Evolutionary conservation across 2,888 invertebrate genomes (phyloP).

Genomic region (Acanthosoma haemorrhoidale): DNA sequence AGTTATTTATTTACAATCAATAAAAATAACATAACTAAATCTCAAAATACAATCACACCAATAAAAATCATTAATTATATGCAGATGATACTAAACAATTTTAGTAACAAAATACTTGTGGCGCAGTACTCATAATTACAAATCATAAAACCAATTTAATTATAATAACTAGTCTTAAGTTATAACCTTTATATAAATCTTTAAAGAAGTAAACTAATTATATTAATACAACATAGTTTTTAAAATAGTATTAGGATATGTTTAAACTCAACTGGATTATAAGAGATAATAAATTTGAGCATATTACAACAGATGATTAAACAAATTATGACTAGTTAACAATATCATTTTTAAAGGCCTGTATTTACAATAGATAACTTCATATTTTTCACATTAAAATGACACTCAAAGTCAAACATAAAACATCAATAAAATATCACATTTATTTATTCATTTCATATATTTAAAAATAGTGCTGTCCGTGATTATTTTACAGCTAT

Average conservation of each 20-base stretch:
- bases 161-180: slow-evolving; percentile 6
- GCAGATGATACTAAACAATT: not conserved
- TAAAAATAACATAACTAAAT: not conserved
- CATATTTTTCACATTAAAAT: not conserved
- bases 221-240: not conserved
- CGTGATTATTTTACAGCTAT: not conserved
- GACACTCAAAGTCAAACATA: too few species aligned
- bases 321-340: slow-evolving; percentile 20
- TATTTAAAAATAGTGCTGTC: not conserved
- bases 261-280: not conserved
- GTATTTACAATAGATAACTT: not conserved
- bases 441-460: too few species aligned
- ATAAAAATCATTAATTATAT: slow-evolving; percentile 6
- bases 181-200: not conserved
- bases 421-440: not conserved
- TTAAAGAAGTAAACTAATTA: not conserved
- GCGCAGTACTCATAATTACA: not conserved
- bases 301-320: not conserved
- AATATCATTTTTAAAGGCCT: not conserved
- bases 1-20: not conserved
- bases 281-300: slow-evolving; percentile 11
- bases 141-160: not conserved
- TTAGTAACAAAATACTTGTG: not conserved
- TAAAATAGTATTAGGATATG: not conserved
- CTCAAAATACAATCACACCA: not conserved